Base-by-base conservation (phyloP, 2,888 invertebrate genomes). In the Lissonota sp. region DNA sequence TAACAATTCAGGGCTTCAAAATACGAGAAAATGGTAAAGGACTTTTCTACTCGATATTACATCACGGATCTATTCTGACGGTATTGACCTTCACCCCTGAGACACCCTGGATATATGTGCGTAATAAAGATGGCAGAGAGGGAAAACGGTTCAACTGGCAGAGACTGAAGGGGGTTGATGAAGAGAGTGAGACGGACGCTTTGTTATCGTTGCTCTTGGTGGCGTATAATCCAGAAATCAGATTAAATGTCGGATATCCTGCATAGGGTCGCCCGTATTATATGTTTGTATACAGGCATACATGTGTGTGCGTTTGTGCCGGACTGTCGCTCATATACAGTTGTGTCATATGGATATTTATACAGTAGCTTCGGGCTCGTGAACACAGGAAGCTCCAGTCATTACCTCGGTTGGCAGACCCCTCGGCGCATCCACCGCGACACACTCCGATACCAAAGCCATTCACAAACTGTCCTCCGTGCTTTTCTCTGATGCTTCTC, bases 231-330 rank as follows among this genome's bases (percentile, higher is more conserved):
- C 92, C 91, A 91, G 91, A 91, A 92, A 92, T 92, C 92, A 92
- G 92, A 92, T 92, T 92, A 91, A 92, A 91, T 88, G 89, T 92
- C 92, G 92, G 92, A 92, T 91, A 91, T 92, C 92, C 92, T 92
- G 92, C 88, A 83, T 86, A 87, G 86, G 91, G 87, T 87, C 87
- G 85, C 86, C 84, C 70, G 77, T 62, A 49, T 26, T 26, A 26
- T 51, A 53, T 44, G 39, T 53, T 64, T 64, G 44, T 7, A 14
- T 51, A 40, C 44, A 63, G 26, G 3, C 63, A 10, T 6, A 10
- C 44, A 51, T 40, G 14, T 57, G 12, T 62, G 14, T 44, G 44
- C 6, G 12, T 46, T 46, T 44, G 44, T 64, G 42, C 66, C 71
- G 76, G 46, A 58, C 49, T 62, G 66, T 79, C 79, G 73, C 60